Evolutionary conservation across 2,113 vertebrate genomes (phyloP).

Genomic region (Eurystomus gularis): DNA sequence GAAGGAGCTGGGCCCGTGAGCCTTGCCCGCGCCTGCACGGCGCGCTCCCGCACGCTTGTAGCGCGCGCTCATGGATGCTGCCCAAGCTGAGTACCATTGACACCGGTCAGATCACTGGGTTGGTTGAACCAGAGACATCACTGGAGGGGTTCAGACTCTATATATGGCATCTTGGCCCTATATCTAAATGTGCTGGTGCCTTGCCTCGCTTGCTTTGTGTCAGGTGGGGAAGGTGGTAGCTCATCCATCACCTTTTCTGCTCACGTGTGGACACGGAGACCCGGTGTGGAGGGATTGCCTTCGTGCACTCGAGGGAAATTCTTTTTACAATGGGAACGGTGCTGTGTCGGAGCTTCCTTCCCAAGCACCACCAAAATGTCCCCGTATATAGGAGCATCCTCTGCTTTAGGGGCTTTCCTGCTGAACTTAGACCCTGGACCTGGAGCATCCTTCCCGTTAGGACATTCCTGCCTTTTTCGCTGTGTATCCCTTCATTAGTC

Average conservation of each 20-base stretch:
- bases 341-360: background rate
- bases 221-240: background rate
- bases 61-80: background rate
- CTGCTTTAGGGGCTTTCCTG: background rate
- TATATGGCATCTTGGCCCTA: slow-evolving; percentile 27
- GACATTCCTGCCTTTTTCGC: background rate
- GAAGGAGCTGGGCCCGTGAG: background rate
- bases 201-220: slow-evolving; percentile 6
- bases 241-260: background rate
- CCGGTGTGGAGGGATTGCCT: background rate
- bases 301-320: background rate
- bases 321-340: background rate
- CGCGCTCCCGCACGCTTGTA: accelerated
- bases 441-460: background rate
- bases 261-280: accelerated
- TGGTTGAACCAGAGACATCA: background rate
- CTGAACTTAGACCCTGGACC: background rate
- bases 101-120: slow-evolving; percentile 3
- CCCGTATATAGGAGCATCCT: background rate
- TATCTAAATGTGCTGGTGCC: slow-evolving; percentile 52
- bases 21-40: accelerated
- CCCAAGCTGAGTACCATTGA: background rate
- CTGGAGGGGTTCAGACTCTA: slow-evolving; percentile 31
- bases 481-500: background rate
- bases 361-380: background rate